Conservation (phyloP, 2,113 vertebrate genomes). For the Meleagris gallopavo region DNA sequence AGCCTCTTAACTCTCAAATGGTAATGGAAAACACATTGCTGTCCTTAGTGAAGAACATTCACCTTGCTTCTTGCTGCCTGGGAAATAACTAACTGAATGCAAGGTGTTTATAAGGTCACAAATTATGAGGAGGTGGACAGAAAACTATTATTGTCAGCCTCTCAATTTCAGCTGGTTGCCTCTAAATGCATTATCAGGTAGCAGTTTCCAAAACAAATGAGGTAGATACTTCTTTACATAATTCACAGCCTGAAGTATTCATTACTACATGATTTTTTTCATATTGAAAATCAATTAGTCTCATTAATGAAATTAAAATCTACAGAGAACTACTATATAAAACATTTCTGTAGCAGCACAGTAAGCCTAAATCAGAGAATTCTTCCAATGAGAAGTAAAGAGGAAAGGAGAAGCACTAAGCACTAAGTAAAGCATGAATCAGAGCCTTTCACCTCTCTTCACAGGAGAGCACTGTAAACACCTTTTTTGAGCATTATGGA, state of each 20-base stretch:
- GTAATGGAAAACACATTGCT: not conserved
- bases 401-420: not conserved
- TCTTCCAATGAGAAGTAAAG: conserved; percentile 4
- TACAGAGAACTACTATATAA: conserved; percentile 7
- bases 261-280: not conserved
- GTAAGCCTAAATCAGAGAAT: not conserved
- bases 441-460: not conserved
- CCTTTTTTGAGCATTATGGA: not conserved
- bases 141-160: not conserved
- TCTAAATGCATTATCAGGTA: not conserved
- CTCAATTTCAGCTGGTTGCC: not conserved
- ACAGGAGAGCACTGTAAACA: not conserved
- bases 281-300: not conserved
- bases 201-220: not conserved
- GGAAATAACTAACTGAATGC: not conserved
- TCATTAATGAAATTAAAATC: conserved; percentile 5
- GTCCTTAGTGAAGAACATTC: not conserved
- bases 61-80: not conserved
- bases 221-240: not conserved
- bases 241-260: not conserved
- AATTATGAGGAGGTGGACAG: not conserved
- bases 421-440: not conserved
- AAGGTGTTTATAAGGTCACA: not conserved
- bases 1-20: not conserved
- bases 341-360: conserved; percentile 42